These are phyloP conservation scores for Drosophila ambigua DNA, from an alignment of 1,140 invertebrate genomes.

Conservation along the genomic window DNA sequence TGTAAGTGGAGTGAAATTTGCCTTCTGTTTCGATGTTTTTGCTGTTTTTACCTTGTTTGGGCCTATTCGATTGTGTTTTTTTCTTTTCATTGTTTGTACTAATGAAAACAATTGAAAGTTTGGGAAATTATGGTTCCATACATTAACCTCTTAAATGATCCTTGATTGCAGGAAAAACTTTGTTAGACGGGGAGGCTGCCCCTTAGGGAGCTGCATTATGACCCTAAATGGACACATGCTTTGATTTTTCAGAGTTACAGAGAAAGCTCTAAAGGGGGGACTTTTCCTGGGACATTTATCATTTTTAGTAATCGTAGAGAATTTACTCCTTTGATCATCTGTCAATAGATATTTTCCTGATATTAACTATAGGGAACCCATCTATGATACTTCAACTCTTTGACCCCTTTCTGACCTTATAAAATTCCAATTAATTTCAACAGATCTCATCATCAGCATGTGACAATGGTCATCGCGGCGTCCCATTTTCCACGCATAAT, in stretches of 20 bases:
- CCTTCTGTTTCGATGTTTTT: slow-evolving; percentile 34
- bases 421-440: slow-evolving; percentile 1
- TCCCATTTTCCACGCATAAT: slow-evolving; percentile 41
- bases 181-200: background rate
- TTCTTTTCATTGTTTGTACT: slow-evolving; percentile 19
- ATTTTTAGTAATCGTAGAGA: background rate
- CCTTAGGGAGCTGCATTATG: slow-evolving; percentile 11
- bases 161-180: no score
- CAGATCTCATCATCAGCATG: slow-evolving; percentile 14
- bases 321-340: background rate
- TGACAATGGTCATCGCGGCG: slow-evolving; percentile 11
- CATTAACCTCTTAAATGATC: slow-evolving; percentile 42
- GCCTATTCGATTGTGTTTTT: slow-evolving; percentile 49
- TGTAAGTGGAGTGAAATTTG: slow-evolving; percentile 81
- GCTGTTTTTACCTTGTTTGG: slow-evolving; percentile 29
- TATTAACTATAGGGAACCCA: no score
- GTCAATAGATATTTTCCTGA: background rate
- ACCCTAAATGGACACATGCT: slow-evolving; percentile 31
- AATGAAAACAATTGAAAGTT: slow-evolving; percentile 52
- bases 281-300: background rate
- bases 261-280: no score
- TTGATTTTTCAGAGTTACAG: background rate
- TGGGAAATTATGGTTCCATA: slow-evolving; percentile 46
- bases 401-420: background rate
- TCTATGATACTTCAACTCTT: background rate